Percentiles rank a stretch among this genome's conserved stretches.
Conservation (phyloP, 2,797 vertebrate genomes). For the Apogon hyalosoma region DNA sequence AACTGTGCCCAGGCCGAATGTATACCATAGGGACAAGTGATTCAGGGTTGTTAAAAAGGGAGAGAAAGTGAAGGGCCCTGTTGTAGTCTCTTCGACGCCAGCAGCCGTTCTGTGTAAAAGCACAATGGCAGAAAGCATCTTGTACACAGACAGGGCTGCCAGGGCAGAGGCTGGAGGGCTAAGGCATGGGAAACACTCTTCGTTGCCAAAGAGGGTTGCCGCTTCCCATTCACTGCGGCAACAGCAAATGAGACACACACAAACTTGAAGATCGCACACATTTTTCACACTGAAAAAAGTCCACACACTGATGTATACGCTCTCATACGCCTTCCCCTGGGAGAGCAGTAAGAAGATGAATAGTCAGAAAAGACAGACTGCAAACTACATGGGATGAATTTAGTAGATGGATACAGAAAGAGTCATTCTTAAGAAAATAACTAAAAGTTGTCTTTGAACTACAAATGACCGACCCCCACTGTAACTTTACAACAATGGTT, state of each 20-base stretch:
- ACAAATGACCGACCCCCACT: conserved; percentile 66
- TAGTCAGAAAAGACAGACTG: conserved; percentile 66
- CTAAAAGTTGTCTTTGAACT: conserved; percentile 73
- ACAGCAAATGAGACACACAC: conserved; percentile 73
- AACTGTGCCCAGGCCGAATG: conserved; percentile 65
- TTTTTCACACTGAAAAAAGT: conserved; percentile 62
- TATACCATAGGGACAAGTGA: conserved; percentile 65
- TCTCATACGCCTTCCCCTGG: conserved; percentile 48
- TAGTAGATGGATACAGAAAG: conserved; percentile 76
- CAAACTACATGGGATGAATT: conserved; percentile 77
- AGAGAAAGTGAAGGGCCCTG: conserved; percentile 86
- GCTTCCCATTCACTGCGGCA: conserved; percentile 86
- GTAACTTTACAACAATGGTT: conserved; percentile 78
- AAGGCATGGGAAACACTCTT: conserved; percentile 94
- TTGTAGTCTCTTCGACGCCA: conserved; percentile 91
- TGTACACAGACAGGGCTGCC: conserved; percentile 91
- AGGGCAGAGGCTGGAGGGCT: conserved; percentile 87
- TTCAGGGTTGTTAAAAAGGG: conserved; percentile 68
- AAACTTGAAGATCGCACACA: conserved; percentile 69
- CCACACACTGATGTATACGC: conserved; percentile 58
- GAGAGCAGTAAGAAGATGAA: conserved; percentile 60
- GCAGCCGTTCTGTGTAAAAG: conserved; percentile 91
- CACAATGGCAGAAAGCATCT: conserved; percentile 92
- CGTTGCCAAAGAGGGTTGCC: conserved; percentile 91
- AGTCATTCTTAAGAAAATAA: conserved; percentile 75